Percentiles rank a stretch among this genome's conserved stretches.
Conservation (phyloP, 2,888 invertebrate genomes). For the Caenorhabditis wallacei region DNA sequence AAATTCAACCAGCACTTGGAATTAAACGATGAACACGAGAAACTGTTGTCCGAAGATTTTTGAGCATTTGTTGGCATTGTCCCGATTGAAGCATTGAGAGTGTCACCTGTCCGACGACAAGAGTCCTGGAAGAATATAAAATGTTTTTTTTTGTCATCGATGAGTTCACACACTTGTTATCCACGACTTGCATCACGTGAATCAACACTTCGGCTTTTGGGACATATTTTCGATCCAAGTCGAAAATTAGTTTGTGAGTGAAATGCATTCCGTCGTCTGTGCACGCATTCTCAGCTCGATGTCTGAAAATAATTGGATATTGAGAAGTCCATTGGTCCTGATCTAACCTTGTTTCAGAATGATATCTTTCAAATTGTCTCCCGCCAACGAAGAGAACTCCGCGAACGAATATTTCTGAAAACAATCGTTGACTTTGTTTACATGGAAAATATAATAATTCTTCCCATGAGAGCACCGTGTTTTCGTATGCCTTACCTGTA, state of each 20-base stretch:
- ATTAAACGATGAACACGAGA: conserved; percentile 59
- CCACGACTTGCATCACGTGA: conserved; percentile 58
- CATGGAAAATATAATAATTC: neutral
- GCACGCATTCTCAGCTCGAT: conserved; percentile 47
- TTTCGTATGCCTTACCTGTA: conserved; percentile 9
- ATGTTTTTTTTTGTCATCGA: neutral
- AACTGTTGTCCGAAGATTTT: conserved; percentile 36
- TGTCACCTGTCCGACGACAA: conserved; percentile 55
- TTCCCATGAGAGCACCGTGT: neutral
- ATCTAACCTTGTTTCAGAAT: conserved; percentile 40
- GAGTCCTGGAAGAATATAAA: conserved; percentile 42
- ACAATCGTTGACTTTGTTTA: too few species aligned
- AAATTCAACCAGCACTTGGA: conserved; percentile 60
- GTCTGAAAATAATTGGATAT: conserved; percentile 11
- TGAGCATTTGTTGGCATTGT: conserved; percentile 58
- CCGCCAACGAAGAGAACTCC: conserved; percentile 46
- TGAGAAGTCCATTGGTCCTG: neutral
- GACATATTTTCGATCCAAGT: conserved; percentile 52
- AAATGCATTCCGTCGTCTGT: conserved; percentile 63
- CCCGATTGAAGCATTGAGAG: conserved; percentile 43
- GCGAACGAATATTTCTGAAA: conserved; percentile 54
- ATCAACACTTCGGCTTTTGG: conserved; percentile 49
- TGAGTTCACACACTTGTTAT: conserved; percentile 29
- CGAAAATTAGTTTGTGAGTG: conserved; percentile 56
- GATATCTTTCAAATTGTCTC: conserved; percentile 36